Evolutionary conservation across 2,888 invertebrate species (phyloP), one percentile per base, ranked within the genome.

Genomic region (Mesopsocus fuscifrons): DNA sequence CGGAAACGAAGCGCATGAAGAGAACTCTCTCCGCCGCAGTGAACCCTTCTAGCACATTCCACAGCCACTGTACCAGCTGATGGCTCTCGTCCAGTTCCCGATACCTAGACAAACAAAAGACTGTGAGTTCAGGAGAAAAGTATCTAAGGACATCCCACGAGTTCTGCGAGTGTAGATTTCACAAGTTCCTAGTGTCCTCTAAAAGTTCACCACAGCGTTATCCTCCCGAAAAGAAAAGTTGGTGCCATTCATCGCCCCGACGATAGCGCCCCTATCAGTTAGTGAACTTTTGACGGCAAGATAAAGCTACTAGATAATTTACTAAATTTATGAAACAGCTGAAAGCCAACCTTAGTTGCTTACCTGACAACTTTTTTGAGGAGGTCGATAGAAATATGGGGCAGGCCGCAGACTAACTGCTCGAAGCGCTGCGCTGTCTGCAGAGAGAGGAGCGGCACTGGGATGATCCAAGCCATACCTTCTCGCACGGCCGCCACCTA

Each of bases 1-100:
- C 75, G 1, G 72, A 74, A 4, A 75, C 74, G 57, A 75, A 75
- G 49, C 74, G 57, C 64, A 75, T 67, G 55, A 75, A 75, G 32
- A 74, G 62, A 13, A 74, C 71, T 46, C 72, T 58, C 53, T 75
- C 74, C 16, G 67, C 65, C 52, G 73, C 71, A 5, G 66, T 68
- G 57, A 75, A 74, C 40, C 60, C 61, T 52, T 73, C 72, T 44
- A 75, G 58, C 47, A 72, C 70, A 47, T 64, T 62, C 74, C 74
- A 75, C 49, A 75, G 60, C 74, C 74, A 74, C 50, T 67, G 63
- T 2, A 74, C 69, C 42, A 74, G 56, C 46, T 66, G 64, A 53
- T 69, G 66, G 47, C 61, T 66, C 55, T 72, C 73, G 52, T 73
- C 72, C 50, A 74, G 59, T 54, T 74, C 74, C 31, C 74, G 64